These are phyloP conservation scores for Apis florea DNA, from an alignment of 1,140 invertebrate species.

Conservation along the genomic window DNA sequence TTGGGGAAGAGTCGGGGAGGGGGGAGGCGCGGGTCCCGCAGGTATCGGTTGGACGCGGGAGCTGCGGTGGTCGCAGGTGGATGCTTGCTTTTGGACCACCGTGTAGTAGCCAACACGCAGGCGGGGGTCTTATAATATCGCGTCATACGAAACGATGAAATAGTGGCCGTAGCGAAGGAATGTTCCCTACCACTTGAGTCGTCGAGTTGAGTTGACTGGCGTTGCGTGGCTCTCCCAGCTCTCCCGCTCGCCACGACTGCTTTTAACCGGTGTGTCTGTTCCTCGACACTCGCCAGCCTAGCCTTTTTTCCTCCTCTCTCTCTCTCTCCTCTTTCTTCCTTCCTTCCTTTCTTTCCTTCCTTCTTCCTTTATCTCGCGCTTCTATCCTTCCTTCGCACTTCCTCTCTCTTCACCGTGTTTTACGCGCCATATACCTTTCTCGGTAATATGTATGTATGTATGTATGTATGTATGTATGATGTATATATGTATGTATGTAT, in stretches of 20 bases:
- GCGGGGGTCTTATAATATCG: slow-evolving; percentile 80
- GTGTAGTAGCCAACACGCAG: slow-evolving; percentile 77
- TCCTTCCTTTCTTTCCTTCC: background rate
- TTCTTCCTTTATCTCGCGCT: background rate
- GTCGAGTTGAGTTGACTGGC: slow-evolving; percentile 77
- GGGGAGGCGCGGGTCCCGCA: slow-evolving; percentile 3
- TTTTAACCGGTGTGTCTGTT: slow-evolving; percentile 74
- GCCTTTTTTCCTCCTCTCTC: slow-evolving; percentile 37
- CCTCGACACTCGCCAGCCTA: slow-evolving; percentile 46
- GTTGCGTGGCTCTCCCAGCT: slow-evolving; percentile 70
- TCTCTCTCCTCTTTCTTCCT: background rate
- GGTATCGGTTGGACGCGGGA: background rate
- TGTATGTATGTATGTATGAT: too few species aligned
- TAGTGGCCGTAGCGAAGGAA: slow-evolving; percentile 80
- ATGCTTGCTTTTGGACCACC: slow-evolving; percentile 78
- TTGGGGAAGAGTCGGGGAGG: background rate
- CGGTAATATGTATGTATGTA: too few species aligned
- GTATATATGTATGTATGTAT: too few species aligned
- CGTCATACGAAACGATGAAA: slow-evolving; percentile 81
- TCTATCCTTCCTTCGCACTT: background rate
- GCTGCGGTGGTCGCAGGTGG: slow-evolving; percentile 48
- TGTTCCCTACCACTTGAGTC: slow-evolving; percentile 79
- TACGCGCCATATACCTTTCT: background rate
- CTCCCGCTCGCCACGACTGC: slow-evolving; percentile 58
- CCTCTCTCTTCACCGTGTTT: slow-evolving; percentile 7